Percentiles rank a stretch among this genome's conserved stretches.
Evolutionary conservation across 2,113 vertebrate species (phyloP).

Genomic region (Myotis lucifugus): DNA sequence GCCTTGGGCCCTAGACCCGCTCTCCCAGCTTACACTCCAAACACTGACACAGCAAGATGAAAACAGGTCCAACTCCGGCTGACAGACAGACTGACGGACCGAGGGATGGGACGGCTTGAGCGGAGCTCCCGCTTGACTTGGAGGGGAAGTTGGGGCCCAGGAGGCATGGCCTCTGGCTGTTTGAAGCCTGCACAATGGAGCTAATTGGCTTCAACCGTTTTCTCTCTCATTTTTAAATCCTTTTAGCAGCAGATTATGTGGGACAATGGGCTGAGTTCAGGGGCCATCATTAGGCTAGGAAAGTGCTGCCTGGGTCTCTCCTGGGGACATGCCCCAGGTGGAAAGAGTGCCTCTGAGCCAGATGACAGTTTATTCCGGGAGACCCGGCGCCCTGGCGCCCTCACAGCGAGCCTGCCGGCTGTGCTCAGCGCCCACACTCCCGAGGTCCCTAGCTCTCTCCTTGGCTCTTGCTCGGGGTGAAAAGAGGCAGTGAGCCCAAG

Average conservation of each 20-base stretch:
- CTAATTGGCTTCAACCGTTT: conserved; percentile 25
- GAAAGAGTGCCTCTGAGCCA: background rate
- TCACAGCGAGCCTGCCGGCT: background rate
- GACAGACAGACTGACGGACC: background rate
- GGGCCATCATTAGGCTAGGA: background rate
- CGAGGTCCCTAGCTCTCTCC: background rate
- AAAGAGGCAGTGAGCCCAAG: background rate
- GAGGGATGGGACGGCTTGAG: fast-evolving
- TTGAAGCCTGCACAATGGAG: background rate
- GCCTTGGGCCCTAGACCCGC: background rate
- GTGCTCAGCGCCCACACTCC: fast-evolving
- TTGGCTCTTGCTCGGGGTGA: background rate
- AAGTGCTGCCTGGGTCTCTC: background rate
- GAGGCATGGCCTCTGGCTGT: fast-evolving
- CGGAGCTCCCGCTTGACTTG: background rate
- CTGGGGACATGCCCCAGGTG: background rate
- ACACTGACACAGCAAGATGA: background rate
- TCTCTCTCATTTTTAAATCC: conserved; percentile 13
- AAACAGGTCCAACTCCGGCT: background rate
- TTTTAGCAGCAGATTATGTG: background rate
- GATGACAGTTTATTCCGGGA: background rate
- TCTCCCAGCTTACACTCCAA: background rate
- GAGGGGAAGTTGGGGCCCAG: background rate
- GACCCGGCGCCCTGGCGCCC: fast-evolving
- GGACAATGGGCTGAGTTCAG: background rate